Evolutionary conservation across 2,888 invertebrate genomes (phyloP), one percentile per base, ranked within the genome.

Genomic region (Scrobipalpa atriplicella): DNA sequence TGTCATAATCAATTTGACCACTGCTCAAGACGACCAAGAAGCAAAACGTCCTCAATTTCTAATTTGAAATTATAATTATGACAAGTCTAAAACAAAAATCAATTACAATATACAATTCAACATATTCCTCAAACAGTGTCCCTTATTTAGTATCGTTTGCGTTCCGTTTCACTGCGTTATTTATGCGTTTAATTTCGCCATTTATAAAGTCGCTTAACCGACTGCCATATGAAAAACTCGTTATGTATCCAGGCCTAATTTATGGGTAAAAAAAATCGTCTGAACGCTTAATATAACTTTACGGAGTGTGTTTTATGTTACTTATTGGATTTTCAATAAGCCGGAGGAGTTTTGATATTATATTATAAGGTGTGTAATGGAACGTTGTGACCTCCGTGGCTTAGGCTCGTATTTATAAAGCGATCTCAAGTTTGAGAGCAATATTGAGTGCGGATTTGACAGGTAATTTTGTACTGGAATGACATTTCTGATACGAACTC

Each of bases 121-220:
- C 9, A 56, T 13, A 16, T 58, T 58, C 8, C 58, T 58, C 38
- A 16, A 58, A 58, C 58, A 10, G 38, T 38, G 16, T 58, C 58
- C 58, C 58, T 38, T n/a, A 29, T 29, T 19, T 36, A 38, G 58
- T 38, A 58, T 62, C 19, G 62, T 19, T 41, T 36, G 18, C 62
- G 62, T 62, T 62, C 64, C 71, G 72, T 77, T 75, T 74, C 73
- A 70, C 68, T 52, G 73, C 71, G 84, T 86, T 87, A 92, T 91
- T 92, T 92, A 92, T 90, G 90, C 69, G 83, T 91, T 91, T 89
- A 89, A 92, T 92, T 91, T 90, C 82, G 84, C 85, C 79, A 85
- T 85, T 67, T 69, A 84, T 85, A 85, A 86, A 86, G 86, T 84
- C 80, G 78, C 76, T 83, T 82, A 85, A 85, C 86, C 83, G 79